Conservation (phyloP, 2,888 invertebrate species). For the Zygogramma bicolorata region DNA sequence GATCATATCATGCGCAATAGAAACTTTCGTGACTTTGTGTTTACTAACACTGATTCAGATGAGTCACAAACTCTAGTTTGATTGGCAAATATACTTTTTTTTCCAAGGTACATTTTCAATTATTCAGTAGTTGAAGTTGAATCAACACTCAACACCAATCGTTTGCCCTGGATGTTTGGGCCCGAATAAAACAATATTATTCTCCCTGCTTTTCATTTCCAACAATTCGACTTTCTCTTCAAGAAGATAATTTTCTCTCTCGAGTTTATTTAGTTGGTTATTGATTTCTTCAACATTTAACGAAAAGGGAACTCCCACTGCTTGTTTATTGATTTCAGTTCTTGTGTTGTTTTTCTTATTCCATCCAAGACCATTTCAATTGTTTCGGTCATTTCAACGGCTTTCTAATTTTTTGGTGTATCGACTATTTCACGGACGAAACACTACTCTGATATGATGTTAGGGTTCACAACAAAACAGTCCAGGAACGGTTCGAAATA, state of each 20-base stretch:
- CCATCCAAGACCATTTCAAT: background rate
- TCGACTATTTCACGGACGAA: background rate
- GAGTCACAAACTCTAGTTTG: background rate
- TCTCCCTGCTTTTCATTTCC: background rate
- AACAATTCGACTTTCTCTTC: background rate
- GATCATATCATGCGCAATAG: background rate
- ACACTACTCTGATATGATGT: no score
- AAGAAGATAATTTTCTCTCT: background rate
- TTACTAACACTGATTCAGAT: background rate
- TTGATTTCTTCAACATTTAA: background rate
- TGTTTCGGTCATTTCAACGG: no score
- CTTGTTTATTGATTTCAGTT: background rate
- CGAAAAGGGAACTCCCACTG: background rate
- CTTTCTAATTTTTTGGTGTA: background rate
- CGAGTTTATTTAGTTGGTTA: background rate
- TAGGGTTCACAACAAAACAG: no score
- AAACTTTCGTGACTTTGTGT: background rate
- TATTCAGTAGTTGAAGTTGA: background rate
- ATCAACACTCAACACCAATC: no score
- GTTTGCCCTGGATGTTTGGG: background rate
- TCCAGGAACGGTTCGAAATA: no score
- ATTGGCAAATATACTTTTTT: background rate
- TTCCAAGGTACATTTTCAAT: background rate
- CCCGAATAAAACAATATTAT: background rate
- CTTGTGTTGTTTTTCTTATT: background rate